Percentiles rank a stretch among this genome's conserved stretches.
These are phyloP conservation scores for Trididemnum miniatum DNA, from an alignment of 23 tunicate species.

Conservation along the genomic window DNA sequence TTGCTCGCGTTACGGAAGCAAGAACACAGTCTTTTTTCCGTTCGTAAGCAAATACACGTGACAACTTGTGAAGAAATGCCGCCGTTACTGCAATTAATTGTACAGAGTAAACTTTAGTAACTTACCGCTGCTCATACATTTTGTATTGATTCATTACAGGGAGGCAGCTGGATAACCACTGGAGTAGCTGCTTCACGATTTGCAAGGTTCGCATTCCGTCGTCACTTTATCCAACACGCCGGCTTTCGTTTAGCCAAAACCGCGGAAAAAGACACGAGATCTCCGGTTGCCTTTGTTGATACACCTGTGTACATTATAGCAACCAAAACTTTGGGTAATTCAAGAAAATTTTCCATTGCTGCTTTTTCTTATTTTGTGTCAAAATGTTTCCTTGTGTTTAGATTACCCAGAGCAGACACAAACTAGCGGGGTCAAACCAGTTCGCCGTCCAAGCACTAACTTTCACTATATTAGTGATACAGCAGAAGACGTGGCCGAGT, in stretches of 20 bases:
- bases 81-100: too few relatives aligned
- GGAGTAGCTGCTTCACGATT: constrained; percentile 75
- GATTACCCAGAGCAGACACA: constrained; percentile 8
- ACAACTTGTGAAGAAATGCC: too few relatives aligned
- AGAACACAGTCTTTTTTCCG: too few relatives aligned
- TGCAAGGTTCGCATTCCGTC: constrained; percentile 69
- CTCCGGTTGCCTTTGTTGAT: constrained; percentile 55
- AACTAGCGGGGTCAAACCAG: constrained; percentile 13
- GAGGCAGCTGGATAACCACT: constrained; percentile 93
- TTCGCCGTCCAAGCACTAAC: constrained; percentile 42
- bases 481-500: background rate
- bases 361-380: too few relatives aligned
- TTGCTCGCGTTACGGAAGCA: too few relatives aligned
- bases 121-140: too few relatives aligned
- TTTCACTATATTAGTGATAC: constrained; percentile 38
- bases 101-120: too few relatives aligned
- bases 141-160: too few relatives aligned
- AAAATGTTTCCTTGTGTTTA: too few relatives aligned
- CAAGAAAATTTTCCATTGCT: too few relatives aligned
- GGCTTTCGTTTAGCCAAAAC: constrained; percentile 78
- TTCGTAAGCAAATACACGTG: too few relatives aligned
- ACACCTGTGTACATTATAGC: constrained; percentile 46
- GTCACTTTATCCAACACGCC: constrained; percentile 84
- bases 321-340: constrained; percentile 19
- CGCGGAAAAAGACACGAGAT: background rate